Percentiles rank a stretch among this genome's conserved stretches.
Evolutionary conservation across 2,797 vertebrate genomes (phyloP).

Genomic region (Schizothorax lantsangensis): DNA sequence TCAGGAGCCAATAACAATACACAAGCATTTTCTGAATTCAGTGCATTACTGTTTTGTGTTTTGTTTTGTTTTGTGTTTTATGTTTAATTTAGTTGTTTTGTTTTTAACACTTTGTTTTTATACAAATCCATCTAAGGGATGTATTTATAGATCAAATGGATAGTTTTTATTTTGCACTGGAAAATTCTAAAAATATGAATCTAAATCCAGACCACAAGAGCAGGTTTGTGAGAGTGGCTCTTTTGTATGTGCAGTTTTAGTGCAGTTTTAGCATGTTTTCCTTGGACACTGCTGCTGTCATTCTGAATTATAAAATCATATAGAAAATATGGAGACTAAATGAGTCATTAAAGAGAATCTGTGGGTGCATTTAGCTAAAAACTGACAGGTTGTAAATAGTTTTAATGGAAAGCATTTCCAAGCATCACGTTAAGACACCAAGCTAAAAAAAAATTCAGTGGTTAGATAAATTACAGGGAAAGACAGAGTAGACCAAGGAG

Average conservation of each 20-base stretch:
- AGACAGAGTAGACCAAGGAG: background rate
- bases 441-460: conserved; percentile 37
- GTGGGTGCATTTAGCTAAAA: background rate
- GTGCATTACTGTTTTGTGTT: background rate
- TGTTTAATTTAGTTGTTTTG: background rate
- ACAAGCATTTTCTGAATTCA: background rate
- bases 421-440: background rate
- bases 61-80: background rate
- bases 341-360: conserved; percentile 15
- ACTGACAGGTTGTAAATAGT: conserved; percentile 8
- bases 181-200: background rate
- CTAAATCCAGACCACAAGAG: too few species aligned
- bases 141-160: background rate
- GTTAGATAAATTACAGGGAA: conserved; percentile 51
- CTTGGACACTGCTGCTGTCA: too few species aligned
- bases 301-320: background rate
- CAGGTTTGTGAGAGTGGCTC: background rate
- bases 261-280: background rate
- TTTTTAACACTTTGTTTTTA: background rate
- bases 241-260: background rate
- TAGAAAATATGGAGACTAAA: background rate
- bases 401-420: conserved; percentile 21
- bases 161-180: background rate
- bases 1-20: background rate
- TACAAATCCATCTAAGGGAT: background rate